Conservation (phyloP, 2,888 invertebrate genomes). For the Atherix ibis region DNA sequence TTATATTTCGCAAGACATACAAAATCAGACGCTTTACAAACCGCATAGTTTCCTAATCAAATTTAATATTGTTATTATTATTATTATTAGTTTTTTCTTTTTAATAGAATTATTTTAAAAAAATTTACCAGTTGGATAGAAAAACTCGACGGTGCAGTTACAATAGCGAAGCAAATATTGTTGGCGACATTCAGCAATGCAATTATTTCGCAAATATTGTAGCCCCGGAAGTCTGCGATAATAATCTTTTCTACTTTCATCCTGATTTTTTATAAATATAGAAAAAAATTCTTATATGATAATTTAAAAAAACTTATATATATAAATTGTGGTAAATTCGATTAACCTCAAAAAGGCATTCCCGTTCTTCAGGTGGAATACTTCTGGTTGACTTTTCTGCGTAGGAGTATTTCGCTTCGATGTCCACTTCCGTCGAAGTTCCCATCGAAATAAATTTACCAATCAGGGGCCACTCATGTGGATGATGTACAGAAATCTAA, state of each 20-base stretch:
- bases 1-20: slow-evolving; percentile 21
- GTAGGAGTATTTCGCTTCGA: slow-evolving; percentile 22
- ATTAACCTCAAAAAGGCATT: slow-evolving; percentile 26
- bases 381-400: slow-evolving; percentile 18
- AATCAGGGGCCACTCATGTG: slow-evolving; percentile 19
- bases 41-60: slow-evolving; percentile 10
- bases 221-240: slow-evolving; percentile 24
- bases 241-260: too few relatives aligned
- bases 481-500: slow-evolving; percentile 16
- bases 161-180: slow-evolving; percentile 25
- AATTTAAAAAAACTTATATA: too few relatives aligned
- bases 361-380: slow-evolving; percentile 18
- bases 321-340: too few relatives aligned
- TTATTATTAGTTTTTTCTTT: background rate
- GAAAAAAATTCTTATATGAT: too few relatives aligned
- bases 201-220: slow-evolving; percentile 28
- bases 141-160: slow-evolving; percentile 29
- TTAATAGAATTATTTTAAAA: too few relatives aligned
- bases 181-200: slow-evolving; percentile 28
- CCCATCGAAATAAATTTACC: slow-evolving; percentile 18
- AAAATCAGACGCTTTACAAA: slow-evolving; percentile 16
- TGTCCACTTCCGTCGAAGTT: slow-evolving; percentile 21
- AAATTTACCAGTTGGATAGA: slow-evolving; percentile 28
- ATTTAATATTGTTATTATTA: too few relatives aligned
- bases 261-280: too few relatives aligned